Evolutionary conservation across 2,113 vertebrate species (phyloP), one percentile per base, ranked within the genome.

Genomic region (Podilymbus podiceps): DNA sequence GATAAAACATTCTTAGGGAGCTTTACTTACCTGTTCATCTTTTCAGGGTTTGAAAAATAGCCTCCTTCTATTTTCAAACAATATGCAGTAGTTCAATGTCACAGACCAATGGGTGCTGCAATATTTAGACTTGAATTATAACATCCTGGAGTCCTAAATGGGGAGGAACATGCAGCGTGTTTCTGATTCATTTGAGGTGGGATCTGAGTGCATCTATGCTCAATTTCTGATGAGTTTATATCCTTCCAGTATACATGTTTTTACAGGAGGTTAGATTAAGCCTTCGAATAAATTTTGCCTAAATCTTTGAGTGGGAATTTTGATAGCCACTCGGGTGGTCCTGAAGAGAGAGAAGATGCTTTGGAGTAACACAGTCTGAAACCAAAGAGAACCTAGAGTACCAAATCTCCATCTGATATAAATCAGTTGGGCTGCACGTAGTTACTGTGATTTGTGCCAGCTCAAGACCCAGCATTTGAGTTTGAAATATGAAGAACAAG

Each of bases 71-170:
- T 93, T 95, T 94, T 84, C 93, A 95, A 95, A 95, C 95, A 86
- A 95, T 93, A 84, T 52, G 81, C 80, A 96, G 73, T 94, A 89
- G 73, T 94, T 97, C 92, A 96, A 28, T 93, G 91, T 72, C 85
- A 97, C 87, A 96, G 94, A 88, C 81, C 95, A 94, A 89, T 77
- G 82, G 28, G 86, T 53, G 67, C 93, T 93, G 60, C 76, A 66
- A 85, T 95, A 95, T 82, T 92, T 58, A 90, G 89, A 76, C 63
- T 87, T 76, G 46, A 89, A 97, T 93, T 92, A 90, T 60, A 46
- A 46, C 89, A 77, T 58, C 59, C 59, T 11, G 7, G 55, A 90
- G 35, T 63, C 84, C 68, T 35, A 31, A 73, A 72, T 20, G 82
- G 80, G 68, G 58, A 82, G 75, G 33, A 74, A 89, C 58, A 35